Percentiles rank a stretch among this genome's conserved stretches.
These are phyloP conservation scores for Sebastes fasciatus DNA, from an alignment of 2,113 vertebrate species.

Conservation along the genomic window DNA sequence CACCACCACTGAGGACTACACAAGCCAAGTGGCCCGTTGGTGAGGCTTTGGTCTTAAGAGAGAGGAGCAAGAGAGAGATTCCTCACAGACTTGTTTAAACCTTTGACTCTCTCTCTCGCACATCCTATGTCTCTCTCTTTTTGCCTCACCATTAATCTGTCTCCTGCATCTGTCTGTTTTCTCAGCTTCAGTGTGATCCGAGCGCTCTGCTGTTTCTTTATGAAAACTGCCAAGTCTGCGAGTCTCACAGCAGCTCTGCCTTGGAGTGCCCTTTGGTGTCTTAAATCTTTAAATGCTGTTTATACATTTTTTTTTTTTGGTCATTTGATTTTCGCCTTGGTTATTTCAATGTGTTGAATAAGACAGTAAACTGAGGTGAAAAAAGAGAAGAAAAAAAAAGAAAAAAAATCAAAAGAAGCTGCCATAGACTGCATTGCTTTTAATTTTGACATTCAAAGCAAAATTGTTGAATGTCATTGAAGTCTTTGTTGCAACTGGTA, in stretches of 20 bases:
- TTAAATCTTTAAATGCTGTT: conserved; percentile 79
- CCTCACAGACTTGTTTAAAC: conserved; percentile 39
- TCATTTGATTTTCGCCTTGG: conserved; percentile 58
- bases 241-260: conserved; percentile 76
- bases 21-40: conserved; percentile 95
- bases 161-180: conserved; percentile 69
- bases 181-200: conserved; percentile 73
- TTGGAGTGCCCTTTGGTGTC: conserved; percentile 80
- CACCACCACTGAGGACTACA: conserved; percentile 94
- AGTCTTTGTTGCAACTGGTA: conserved; percentile 34
- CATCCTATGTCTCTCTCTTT: conserved; percentile 47
- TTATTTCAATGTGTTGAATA: conserved; percentile 57
- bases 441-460: conserved; percentile 52
- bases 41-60: conserved; percentile 77
- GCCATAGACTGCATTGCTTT: conserved; percentile 47
- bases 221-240: conserved; percentile 76
- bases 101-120: conserved; percentile 37
- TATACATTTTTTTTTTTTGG: conserved; percentile 33
- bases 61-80: conserved; percentile 49
- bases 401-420: conserved; percentile 43
- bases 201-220: conserved; percentile 73
- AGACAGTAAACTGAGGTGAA: conserved; percentile 40
- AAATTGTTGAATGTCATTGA: conserved; percentile 54
- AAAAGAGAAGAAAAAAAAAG: conserved; percentile 8
- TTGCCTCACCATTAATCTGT: conserved; percentile 61